Conservation (phyloP, 2,113 vertebrate species). For the Semnornis frantzii region DNA sequence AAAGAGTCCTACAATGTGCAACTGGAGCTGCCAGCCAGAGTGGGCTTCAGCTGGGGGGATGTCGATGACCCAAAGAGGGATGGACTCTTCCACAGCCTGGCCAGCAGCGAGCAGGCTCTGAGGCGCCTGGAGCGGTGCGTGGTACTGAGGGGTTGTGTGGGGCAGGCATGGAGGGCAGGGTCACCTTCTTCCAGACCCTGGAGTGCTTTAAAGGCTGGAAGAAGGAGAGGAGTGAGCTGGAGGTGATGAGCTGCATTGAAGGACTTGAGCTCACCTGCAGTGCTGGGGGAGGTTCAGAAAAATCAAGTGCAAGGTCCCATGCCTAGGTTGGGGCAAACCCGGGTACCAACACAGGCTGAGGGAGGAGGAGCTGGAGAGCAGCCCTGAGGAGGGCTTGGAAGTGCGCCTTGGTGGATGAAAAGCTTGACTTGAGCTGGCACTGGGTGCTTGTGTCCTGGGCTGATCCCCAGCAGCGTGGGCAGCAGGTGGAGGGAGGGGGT, state of each 20-base stretch:
- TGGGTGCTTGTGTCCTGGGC: too few species aligned
- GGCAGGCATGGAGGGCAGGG: neutral
- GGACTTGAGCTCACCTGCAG: fast-evolving
- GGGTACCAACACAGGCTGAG: too few species aligned
- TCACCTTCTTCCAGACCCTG: neutral
- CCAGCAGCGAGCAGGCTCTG: slow-evolving; percentile 83
- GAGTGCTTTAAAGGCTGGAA: neutral
- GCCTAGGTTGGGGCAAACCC: too few species aligned
- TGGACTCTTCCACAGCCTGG: slow-evolving; percentile 85
- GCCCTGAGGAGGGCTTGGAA: too few species aligned
- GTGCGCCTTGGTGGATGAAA: too few species aligned
- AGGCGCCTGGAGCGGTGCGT: slow-evolving; percentile 90
- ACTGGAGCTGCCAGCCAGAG: slow-evolving; percentile 89
- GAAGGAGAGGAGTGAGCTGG: neutral
- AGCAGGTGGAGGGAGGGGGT: too few species aligned
- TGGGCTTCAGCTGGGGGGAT: slow-evolving; percentile 93
- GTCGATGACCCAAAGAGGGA: slow-evolving; percentile 77
- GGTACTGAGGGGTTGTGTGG: fast-evolving
- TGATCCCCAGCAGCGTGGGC: too few species aligned
- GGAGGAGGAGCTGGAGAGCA: too few species aligned
- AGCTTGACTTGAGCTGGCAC: too few species aligned
- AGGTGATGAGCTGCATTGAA: fast-evolving
- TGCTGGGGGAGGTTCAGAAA: neutral
- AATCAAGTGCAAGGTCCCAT: too few species aligned
- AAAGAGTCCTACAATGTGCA: slow-evolving; percentile 93